Percentiles rank a stretch among this genome's conserved stretches.
phyloP scores from a whole-genome alignment of 1,140 invertebrate genomes.

The Nephotettix cincticeps region DNA sequence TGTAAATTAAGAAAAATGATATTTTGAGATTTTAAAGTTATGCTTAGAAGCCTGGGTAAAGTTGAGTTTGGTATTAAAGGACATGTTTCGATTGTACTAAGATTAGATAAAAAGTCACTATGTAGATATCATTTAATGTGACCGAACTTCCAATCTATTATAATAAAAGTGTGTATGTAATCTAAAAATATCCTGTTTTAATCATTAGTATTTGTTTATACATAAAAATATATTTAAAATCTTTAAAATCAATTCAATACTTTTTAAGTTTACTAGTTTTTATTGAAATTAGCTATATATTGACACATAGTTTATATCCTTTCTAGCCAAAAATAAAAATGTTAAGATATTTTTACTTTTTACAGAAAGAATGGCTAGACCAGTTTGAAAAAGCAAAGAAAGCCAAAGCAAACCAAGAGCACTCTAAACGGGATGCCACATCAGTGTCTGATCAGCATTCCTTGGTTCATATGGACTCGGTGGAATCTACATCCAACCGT shows the following conservation, averaged over 20 bases:
- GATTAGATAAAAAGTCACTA: too few relatives aligned
- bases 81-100: too few relatives aligned
- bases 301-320: neutral
- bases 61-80: too few relatives aligned
- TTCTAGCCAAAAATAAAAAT: too few relatives aligned
- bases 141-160: too few relatives aligned
- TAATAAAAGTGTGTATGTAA: too few relatives aligned
- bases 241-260: too few relatives aligned
- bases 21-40: neutral
- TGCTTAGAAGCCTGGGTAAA: too few relatives aligned
- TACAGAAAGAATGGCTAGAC: constrained; percentile 90
- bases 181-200: too few relatives aligned
- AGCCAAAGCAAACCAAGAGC: constrained; percentile 69
- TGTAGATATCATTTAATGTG: too few relatives aligned
- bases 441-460: constrained; percentile 45
- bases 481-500: constrained; percentile 51
- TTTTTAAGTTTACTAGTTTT: neutral
- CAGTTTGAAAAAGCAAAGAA: constrained; percentile 92
- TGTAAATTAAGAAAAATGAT: neutral
- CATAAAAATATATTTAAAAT: too few relatives aligned
- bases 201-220: too few relatives aligned
- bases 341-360: constrained; percentile 36
- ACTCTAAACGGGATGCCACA: constrained; percentile 52
- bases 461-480: constrained; percentile 47
- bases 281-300: neutral